These are phyloP conservation scores for Pteronotus mesoamericanus DNA, from an alignment of 2,797 vertebrate species.

Conservation along the genomic window DNA sequence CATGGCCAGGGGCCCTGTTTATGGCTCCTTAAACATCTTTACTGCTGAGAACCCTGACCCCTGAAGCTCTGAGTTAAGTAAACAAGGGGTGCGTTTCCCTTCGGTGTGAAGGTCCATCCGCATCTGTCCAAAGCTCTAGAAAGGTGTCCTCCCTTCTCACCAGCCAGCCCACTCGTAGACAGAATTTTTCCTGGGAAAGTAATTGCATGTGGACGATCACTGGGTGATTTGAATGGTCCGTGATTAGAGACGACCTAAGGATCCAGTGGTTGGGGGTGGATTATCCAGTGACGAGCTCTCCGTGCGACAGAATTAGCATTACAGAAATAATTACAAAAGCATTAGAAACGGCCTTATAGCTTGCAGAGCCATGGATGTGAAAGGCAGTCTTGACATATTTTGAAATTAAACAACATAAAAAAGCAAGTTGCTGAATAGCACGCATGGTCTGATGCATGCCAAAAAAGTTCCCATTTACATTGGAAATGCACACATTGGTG, in stretches of 20 bases:
- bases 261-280: accelerated
- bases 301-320: too few relatives aligned
- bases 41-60: neutral
- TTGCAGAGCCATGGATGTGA: neutral
- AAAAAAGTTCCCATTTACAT: neutral
- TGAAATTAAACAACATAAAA: neutral
- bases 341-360: accelerated
- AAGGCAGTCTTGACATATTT: neutral
- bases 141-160: neutral
- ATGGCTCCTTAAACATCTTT: neutral
- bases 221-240: neutral
- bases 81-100: neutral
- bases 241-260: neutral
- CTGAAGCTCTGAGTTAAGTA: neutral
- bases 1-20: neutral
- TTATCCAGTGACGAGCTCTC: neutral
- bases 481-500: neutral
- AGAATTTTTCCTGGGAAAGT: neutral
- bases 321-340: too few relatives aligned
- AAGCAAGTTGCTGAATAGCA: neutral
- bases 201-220: neutral
- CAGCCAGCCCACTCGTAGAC: neutral
- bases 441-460: neutral
- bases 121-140: neutral
- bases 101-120: neutral